Percentiles rank a stretch among this genome's conserved stretches.
Evolutionary conservation across 2,797 vertebrate genomes (phyloP).

Genomic region (Alexandromys oeconomus): DNA sequence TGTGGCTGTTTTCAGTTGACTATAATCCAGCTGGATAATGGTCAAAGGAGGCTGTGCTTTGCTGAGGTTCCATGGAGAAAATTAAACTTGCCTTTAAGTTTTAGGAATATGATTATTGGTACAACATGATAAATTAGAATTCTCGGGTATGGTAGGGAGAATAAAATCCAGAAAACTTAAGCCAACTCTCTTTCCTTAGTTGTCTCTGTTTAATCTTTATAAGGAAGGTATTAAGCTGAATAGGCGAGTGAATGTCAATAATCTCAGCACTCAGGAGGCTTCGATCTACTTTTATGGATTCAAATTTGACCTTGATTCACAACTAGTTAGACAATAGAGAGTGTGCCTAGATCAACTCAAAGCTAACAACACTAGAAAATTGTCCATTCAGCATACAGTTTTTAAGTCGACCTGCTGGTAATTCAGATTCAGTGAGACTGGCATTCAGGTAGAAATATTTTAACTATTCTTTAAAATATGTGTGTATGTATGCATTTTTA

Average conservation of each 20-base stretch:
- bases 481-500: neutral
- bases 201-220: neutral
- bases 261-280: neutral
- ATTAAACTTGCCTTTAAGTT: neutral
- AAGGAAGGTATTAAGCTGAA: neutral
- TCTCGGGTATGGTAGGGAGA: neutral
- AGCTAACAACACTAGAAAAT: slow-evolving; percentile 12
- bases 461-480: neutral
- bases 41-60: neutral
- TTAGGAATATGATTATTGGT: slow-evolving; percentile 7
- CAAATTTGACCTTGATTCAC: neutral
- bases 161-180: neutral
- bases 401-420: neutral
- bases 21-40: neutral
- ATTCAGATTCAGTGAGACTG: neutral
- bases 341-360: neutral
- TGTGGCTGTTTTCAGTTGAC: neutral
- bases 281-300: neutral
- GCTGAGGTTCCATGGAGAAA: neutral
- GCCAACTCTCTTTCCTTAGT: neutral
- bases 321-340: neutral
- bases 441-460: neutral
- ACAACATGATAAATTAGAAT: neutral
- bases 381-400: neutral
- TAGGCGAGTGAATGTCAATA: neutral